These are phyloP conservation scores for Cirrhinus mrigala DNA, from an alignment of 2,797 vertebrate genomes.

Conservation along the genomic window DNA sequence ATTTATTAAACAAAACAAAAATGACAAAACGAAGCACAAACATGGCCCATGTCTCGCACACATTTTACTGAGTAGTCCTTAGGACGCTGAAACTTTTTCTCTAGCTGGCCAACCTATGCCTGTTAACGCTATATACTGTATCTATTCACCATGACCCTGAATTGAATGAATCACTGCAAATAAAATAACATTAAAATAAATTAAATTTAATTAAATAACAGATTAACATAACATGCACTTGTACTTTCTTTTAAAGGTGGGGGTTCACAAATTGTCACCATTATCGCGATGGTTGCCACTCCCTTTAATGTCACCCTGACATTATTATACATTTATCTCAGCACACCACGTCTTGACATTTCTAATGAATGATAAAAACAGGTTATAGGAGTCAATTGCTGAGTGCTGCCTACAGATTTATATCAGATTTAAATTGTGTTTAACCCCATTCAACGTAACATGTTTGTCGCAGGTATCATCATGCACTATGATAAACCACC, in stretches of 20 bases:
- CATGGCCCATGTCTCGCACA: not conserved
- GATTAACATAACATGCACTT: not conserved
- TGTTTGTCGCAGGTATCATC: slow-evolving; percentile 22
- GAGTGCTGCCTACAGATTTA: not conserved
- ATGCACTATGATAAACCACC: slow-evolving; percentile 35
- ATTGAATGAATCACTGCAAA: not conserved
- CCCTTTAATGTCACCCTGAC: not conserved
- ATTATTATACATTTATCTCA: not conserved
- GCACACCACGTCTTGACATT: not conserved
- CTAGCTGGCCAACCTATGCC: not conserved
- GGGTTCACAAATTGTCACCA: not conserved
- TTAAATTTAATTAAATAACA: not conserved
- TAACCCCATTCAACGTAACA: slow-evolving; percentile 34
- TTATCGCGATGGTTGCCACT: not conserved
- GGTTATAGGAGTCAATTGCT: not conserved
- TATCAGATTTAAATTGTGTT: slow-evolving; percentile 17
- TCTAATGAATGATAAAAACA: not conserved
- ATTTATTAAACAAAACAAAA: not conserved
- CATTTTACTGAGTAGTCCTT: not conserved
- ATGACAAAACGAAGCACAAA: not conserved
- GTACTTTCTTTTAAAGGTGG: not conserved
- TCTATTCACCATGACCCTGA: not conserved
- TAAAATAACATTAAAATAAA: not conserved
- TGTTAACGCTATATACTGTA: not conserved
- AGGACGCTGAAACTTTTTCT: not conserved